Evolutionary conservation across 2,888 invertebrate genomes (phyloP).

Genomic region (Clistopyga incitator): DNA sequence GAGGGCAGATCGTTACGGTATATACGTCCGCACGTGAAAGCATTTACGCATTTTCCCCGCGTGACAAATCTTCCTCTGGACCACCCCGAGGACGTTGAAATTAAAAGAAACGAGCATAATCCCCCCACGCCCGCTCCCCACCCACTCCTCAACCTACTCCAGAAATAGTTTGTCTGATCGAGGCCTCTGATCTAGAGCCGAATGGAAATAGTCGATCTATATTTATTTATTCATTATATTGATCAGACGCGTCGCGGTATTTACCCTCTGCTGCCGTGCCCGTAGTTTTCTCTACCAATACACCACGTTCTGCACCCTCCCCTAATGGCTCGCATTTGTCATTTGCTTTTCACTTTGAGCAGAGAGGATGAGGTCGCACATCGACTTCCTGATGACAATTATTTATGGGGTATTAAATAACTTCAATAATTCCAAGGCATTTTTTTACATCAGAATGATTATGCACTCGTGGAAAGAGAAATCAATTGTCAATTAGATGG

Average conservation of each 20-base stretch:
- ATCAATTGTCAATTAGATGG: background rate
- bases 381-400: background rate
- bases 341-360: background rate
- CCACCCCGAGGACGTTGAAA: slow-evolving; percentile 39
- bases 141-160: slow-evolving; percentile 54
- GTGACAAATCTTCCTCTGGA: slow-evolving; percentile 59
- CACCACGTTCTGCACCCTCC: background rate
- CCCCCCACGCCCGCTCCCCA: too few relatives aligned
- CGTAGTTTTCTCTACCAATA: too few relatives aligned
- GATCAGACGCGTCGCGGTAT: background rate
- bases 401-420: background rate
- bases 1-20: slow-evolving; percentile 47
- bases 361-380: background rate
- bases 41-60: slow-evolving; percentile 64
- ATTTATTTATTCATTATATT: slow-evolving; percentile 8
- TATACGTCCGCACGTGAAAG: background rate
- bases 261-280: background rate
- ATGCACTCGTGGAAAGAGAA: background rate
- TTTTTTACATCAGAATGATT: too few relatives aligned
- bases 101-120: slow-evolving; percentile 35
- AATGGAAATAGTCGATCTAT: slow-evolving; percentile 39
- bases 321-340: background rate
- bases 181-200: slow-evolving; percentile 36
- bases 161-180: slow-evolving; percentile 53
- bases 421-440: background rate